A percentile compares a stretch with the other conserved stretches of the same genome.
These are phyloP conservation scores for Ormyrus thymus DNA, from an alignment of 2,888 invertebrate genomes.

Conservation along the genomic window DNA sequence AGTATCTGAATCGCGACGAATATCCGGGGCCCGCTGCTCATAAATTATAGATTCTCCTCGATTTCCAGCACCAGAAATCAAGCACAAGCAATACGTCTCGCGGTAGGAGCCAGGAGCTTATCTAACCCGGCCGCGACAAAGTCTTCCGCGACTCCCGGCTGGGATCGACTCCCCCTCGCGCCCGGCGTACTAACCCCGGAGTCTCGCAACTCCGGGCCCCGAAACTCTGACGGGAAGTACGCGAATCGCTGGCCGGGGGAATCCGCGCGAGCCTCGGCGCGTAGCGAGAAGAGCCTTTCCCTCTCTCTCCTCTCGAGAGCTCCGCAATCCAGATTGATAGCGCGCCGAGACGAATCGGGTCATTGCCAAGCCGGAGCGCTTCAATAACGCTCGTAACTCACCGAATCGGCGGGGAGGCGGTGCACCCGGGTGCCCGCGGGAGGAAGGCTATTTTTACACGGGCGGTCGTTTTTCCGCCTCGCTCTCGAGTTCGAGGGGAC, in stretches of 20 bases:
- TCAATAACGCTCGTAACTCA: slow-evolving; percentile 53
- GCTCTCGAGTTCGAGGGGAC: neutral
- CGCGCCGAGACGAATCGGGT: slow-evolving; percentile 48
- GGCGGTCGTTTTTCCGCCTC: neutral
- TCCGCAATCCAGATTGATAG: slow-evolving; percentile 52
- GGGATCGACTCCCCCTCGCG: too few relatives aligned
- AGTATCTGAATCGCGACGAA: too few relatives aligned
- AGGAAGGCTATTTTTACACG: neutral
- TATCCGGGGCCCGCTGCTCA: too few relatives aligned
- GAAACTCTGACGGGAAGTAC: neutral
- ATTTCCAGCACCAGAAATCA: too few relatives aligned
- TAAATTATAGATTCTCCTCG: too few relatives aligned
- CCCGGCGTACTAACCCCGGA: too few relatives aligned
- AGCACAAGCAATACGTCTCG: too few relatives aligned
- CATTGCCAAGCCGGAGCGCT: slow-evolving; percentile 55
- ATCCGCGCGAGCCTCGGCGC: neutral
- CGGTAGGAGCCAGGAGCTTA: too few relatives aligned
- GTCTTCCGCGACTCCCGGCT: too few relatives aligned
- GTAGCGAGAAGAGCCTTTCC: neutral
- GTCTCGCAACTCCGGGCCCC: neutral
- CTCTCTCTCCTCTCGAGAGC: slow-evolving; percentile 53
- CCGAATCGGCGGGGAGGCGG: slow-evolving; percentile 11
- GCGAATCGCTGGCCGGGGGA: neutral
- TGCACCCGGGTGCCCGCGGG: neutral
- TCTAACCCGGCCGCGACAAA: too few relatives aligned